Conservation (phyloP, 2,113 vertebrate genomes). For the Salminus brasiliensis region DNA sequence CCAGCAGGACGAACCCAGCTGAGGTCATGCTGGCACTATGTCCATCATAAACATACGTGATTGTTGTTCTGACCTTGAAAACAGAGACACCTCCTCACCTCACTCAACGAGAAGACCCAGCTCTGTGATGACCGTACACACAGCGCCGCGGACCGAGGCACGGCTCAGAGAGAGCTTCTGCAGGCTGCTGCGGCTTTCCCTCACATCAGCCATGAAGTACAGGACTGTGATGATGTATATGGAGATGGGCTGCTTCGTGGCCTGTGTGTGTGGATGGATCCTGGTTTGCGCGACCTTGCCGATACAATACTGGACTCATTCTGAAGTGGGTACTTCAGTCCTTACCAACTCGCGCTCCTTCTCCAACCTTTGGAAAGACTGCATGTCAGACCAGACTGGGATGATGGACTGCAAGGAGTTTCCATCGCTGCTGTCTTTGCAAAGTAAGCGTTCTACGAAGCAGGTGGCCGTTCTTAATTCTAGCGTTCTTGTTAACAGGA, state of each 20-base stretch:
- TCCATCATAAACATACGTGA: conserved; percentile 60
- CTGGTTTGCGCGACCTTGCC: conserved; percentile 89
- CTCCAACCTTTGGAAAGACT: conserved; percentile 94
- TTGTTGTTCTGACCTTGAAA: conserved; percentile 49
- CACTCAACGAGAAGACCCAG: neutral
- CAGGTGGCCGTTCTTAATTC: no score
- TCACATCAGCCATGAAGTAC: conserved; percentile 63
- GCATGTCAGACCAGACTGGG: conserved; percentile 89
- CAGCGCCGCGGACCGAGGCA: neutral
- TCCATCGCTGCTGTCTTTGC: conserved; percentile 89
- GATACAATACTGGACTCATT: conserved; percentile 92
- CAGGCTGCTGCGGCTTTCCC: neutral
- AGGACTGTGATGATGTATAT: conserved; percentile 72
- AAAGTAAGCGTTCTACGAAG: conserved; percentile 78
- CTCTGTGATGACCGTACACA: conserved; percentile 10
- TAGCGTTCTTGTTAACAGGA: no score
- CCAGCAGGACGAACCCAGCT: neutral
- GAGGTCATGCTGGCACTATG: conserved; percentile 21
- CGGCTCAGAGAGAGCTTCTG: neutral
- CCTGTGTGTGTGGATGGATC: conserved; percentile 87
- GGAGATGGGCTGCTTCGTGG: conserved; percentile 87
- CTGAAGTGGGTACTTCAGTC: conserved; percentile 85
- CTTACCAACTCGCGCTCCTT: conserved; percentile 89
- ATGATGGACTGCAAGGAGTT: conserved; percentile 94
- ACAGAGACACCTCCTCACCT: conserved; percentile 18